Conservation (phyloP, 1,140 invertebrate genomes). For the Triops cancriformis region DNA sequence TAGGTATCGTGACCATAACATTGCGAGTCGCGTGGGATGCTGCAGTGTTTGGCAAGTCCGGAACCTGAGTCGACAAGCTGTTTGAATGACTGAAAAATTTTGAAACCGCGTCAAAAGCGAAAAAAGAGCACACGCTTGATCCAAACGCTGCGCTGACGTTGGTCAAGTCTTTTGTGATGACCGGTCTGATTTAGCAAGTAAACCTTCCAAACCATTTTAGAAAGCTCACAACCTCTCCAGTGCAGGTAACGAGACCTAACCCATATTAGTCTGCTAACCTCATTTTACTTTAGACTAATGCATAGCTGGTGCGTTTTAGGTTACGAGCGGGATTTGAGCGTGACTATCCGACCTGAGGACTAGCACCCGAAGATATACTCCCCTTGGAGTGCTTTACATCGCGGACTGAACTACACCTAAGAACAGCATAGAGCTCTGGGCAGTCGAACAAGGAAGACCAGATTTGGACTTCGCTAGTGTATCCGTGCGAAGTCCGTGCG, state of each 20-base stretch:
- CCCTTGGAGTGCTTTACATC: background rate
- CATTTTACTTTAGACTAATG: background rate
- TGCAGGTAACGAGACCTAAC: background rate
- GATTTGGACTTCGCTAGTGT: background rate
- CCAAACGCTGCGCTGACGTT: background rate
- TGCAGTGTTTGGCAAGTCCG: too few relatives aligned
- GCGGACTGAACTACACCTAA: background rate
- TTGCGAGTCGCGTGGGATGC: background rate
- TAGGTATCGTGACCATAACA: background rate
- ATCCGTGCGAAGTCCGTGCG: background rate
- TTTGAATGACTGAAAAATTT: too few relatives aligned
- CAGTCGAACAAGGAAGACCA: slow-evolving; percentile 8
- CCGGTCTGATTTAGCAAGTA: background rate
- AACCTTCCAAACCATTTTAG: background rate
- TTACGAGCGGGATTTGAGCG: background rate
- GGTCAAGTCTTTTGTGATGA: background rate
- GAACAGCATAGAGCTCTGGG: background rate
- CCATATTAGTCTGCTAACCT: background rate
- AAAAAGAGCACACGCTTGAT: background rate
- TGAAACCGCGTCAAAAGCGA: background rate
- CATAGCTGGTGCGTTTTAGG: background rate
- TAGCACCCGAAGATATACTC: background rate
- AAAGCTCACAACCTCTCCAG: background rate
- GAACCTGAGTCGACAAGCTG: too few relatives aligned
- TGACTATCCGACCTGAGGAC: background rate